Evolutionary conservation across 1,140 invertebrate genomes (phyloP), one percentile per base, ranked within the genome.

Genomic region (Scylla paramamosain): DNA sequence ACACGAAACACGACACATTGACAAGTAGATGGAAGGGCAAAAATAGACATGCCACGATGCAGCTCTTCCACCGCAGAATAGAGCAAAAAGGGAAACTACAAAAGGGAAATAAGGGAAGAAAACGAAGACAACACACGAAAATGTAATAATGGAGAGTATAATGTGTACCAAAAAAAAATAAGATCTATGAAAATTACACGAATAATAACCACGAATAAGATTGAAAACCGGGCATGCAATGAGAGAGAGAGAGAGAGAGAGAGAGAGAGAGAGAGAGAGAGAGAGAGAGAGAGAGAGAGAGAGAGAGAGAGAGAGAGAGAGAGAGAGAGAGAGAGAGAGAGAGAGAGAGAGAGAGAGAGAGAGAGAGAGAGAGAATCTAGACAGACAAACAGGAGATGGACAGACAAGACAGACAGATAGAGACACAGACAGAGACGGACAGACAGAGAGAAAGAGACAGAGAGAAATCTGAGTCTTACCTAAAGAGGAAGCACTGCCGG

Each of bases 401-500:
- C 12, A 59, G 52, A 59, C 10, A 20, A 77, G 67, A 77, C 12
- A 77, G 67, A 77, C 1, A 77, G 67, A 77, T 12, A n/a, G 67
- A 95, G 59, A 95, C 29, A 94, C n/a, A 91, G 92, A 92, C 32
- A 94, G 52, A 94, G 32, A 91, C 67, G 67, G 32, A 89, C 45
- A 91, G 28, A 94, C 67, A 95, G 32, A 91, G 67, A 92, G n/a
- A 92, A n/a, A 39, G 16, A 59, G 31, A 87, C 32, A 39, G 86
- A 46, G 52, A 93, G 32, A 29, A 12, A 59, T n/a, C 32, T 82
- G 1, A 82, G 46, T 32, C 52, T 88, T 14, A 96, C 96, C 96
- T 98, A 97, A 99, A 99, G 8, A 99, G 97, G 96, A 98, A 99
- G 84, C 98, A 98, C 96, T 99, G 98, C 0, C 98, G 97, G 4